Evolutionary conservation across 2,888 invertebrate species (phyloP), one percentile per base, ranked within the genome.

Genomic region (Agriopis marginaria): DNA sequence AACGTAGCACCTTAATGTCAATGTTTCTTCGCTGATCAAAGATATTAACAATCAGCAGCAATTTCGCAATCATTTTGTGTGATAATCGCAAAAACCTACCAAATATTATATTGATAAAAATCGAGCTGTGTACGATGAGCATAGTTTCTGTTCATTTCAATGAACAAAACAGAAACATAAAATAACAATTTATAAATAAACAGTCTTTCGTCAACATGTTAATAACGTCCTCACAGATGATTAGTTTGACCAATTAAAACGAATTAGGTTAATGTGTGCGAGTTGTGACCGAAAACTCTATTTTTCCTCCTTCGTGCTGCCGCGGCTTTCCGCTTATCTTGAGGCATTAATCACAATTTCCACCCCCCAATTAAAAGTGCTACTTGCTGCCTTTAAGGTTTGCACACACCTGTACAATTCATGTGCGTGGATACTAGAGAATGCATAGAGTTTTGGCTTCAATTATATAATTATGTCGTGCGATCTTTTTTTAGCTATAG

Each of bases 251-350:
- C 90, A 92, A 93, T 93, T 93, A 91, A 90, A 91, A 91, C 88
- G 87, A 93, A 93, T 93, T 93, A 93, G 93, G 93, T 93, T 93
- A 93, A 93, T 93, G 90, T 92, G 88, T 90, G 88, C 89, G 89
- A 86, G 86, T 89, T 91, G 88, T 85, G 81, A 86, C 85, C 85
- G 78, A 86, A 83, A 87, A 86, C 86, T 83, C 83, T 79, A 85
- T 86, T 87, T 88, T 86, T 78, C 80, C 77, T 88, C 79, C 76
- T 89, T 83, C 91, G 89, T 91, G 92, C 86, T 79, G 77, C 78
- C 80, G 81, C 81, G 83, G 85, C 82, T 85, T 87, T 83, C 77
- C 78, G 81, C 86, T 90, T 93, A 94, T 93, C 94, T 86, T 90
- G 89, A 89, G 86, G 85, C 89, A 92, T 93, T 93, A 92, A 93